These are phyloP conservation scores for Apeltes quadracus DNA, from an alignment of 2,113 vertebrate genomes.

Conservation along the genomic window DNA sequence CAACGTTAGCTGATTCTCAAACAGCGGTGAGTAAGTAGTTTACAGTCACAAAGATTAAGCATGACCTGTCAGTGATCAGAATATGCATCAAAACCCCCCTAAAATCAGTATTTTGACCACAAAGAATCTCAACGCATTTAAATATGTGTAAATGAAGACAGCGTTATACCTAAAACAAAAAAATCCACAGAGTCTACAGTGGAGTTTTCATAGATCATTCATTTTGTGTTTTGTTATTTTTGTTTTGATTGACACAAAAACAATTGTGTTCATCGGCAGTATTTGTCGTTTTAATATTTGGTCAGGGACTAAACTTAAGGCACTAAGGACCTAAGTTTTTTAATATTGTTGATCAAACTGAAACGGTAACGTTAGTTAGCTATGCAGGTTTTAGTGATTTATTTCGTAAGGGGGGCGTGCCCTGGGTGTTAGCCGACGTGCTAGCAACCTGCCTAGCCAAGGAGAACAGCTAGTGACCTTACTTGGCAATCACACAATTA, in stretches of 20 bases:
- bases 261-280: no score
- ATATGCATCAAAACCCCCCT: not conserved
- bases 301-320: not conserved
- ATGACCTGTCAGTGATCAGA: not conserved
- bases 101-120: not conserved
- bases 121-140: not conserved
- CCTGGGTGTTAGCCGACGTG: slow-evolving; percentile 11
- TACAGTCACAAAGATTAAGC: not conserved
- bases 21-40: not conserved
- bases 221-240: no score
- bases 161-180: no score
- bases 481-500: slow-evolving; percentile 24
- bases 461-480: slow-evolving; percentile 18
- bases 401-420: slow-evolving; percentile 50
- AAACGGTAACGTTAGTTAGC: not conserved
- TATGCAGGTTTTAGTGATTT: not conserved
- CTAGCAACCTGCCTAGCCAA: slow-evolving; percentile 24
- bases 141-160: not conserved
- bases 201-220: no score
- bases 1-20: not conserved
- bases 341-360: not conserved
- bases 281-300: not conserved
- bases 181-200: no score
- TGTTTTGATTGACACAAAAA: no score
- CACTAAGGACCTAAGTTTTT: not conserved